Conservation (phyloP, 2,113 vertebrate genomes). For the Macquaria ambigua region DNA sequence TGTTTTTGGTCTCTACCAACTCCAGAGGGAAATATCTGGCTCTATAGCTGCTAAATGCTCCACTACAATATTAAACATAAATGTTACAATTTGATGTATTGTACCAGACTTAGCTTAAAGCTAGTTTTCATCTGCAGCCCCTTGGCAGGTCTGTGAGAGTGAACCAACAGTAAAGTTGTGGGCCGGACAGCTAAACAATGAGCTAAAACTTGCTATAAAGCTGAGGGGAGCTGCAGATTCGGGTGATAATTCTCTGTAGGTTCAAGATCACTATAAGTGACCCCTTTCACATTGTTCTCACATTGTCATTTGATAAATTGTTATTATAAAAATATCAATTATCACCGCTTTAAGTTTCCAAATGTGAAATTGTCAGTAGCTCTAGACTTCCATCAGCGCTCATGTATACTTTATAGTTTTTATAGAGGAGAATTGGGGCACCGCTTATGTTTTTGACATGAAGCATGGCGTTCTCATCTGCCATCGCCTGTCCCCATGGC, state of each 20-base stretch:
- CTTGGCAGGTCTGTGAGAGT: not conserved
- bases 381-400: not conserved
- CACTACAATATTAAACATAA: not conserved
- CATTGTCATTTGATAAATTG: not conserved
- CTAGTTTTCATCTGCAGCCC: no score
- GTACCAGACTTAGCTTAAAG: no score
- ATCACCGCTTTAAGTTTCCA: not conserved
- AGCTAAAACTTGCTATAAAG: not conserved
- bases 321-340: not conserved
- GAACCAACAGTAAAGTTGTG: not conserved
- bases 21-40: not conserved
- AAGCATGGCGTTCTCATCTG: conserved; percentile 59
- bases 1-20: not conserved
- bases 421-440: conserved; percentile 20
- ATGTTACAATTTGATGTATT: no score
- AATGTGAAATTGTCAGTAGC: not conserved
- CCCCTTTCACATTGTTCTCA: not conserved
- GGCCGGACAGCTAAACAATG: not conserved
- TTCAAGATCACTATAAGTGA: not conserved
- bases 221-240: not conserved
- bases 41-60: not conserved
- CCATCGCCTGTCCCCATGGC: conserved; percentile 78
- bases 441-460: conserved; percentile 54
- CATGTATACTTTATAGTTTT: conserved; percentile 20
- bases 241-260: not conserved